Base-by-base conservation (phyloP, 2,888 invertebrate genomes). In the Mythimna albipuncta region DNA sequence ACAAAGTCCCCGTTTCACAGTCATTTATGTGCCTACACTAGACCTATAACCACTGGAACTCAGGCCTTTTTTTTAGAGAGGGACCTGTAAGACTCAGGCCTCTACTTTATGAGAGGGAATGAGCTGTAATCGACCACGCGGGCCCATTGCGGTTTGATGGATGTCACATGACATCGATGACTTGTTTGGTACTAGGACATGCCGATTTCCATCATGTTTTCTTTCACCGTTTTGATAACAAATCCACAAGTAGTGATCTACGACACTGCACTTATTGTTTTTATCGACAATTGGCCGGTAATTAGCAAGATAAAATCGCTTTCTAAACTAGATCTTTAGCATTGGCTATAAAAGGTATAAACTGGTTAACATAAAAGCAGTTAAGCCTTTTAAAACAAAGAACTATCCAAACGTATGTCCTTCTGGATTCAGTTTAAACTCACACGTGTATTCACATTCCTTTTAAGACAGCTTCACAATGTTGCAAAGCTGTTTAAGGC, bases 401-500 rank as follows among this genome's bases (percentile, higher is more conserved):
- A 63, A 64, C 61, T 73, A 61, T 58, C 54, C n/a, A 26, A 57
- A 69, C 50, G 44, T 54, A 64, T 6, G 54, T 50, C n/a, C 35
- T 64, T 63, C 38, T 68, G 52, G 50, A 35, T 65, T 32, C n/a
- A n/a, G 3, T 16, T 38, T 9, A 65, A 44, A 58, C 47, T 50
- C 65, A 62, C 69, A 68, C 64, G 66, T 66, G 66, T 77, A 75
- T 75, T 80, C 80, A 72, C 72, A 81, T 67, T 72, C 74, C 79
- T 80, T 75, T 79, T 80, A 79, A 82, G 66, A 74, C 69, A 72
- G 74, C 77, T 81, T 26, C 57, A 83, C 80, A 87, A 74, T 63
- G 54, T 72, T 81, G 70, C 72, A 67, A 69, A 72, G 47, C 72
- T 72, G 78, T 85, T 69, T 67, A 79, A 72, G 68, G 66, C 68